Percentiles rank a stretch among this genome's conserved stretches.
Evolutionary conservation across 2,113 vertebrate species (phyloP).

Genomic region (Mola mola): DNA sequence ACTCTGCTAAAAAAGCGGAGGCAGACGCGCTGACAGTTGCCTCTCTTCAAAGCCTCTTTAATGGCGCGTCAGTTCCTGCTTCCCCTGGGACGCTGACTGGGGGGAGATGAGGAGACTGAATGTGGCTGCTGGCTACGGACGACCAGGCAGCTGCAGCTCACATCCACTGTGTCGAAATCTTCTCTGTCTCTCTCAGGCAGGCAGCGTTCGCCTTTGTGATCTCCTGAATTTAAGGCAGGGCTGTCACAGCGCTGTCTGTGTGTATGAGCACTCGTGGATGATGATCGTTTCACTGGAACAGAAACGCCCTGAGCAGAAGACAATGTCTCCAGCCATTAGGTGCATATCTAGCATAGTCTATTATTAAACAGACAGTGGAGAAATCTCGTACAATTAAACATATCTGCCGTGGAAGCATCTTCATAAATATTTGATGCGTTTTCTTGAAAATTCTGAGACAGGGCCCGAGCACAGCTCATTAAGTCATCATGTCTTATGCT

Average conservation of each 20-base stretch:
- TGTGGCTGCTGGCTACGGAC: slow-evolving; percentile 58
- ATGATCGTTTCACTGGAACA: slow-evolving; percentile 56
- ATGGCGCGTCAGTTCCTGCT: slow-evolving; percentile 61
- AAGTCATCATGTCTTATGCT: slow-evolving; percentile 50
- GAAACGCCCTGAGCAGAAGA: slow-evolving; percentile 55
- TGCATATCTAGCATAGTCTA: slow-evolving; percentile 50
- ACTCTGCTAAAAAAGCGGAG: slow-evolving; percentile 43
- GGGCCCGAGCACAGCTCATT: slow-evolving; percentile 47
- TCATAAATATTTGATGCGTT: slow-evolving; percentile 65
- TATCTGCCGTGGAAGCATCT: slow-evolving; percentile 35
- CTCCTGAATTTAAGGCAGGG: slow-evolving; percentile 47
- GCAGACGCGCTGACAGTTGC: slow-evolving; percentile 69
- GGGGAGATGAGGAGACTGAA: slow-evolving; percentile 61
- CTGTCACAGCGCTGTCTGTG: slow-evolving; percentile 54
- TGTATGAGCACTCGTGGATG: slow-evolving; percentile 25
- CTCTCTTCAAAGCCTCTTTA: slow-evolving; percentile 73
- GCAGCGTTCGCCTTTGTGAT: slow-evolving; percentile 55
- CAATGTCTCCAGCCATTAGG: slow-evolving; percentile 52
- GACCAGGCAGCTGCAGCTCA: slow-evolving; percentile 62
- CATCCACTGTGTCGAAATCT: slow-evolving; percentile 42
- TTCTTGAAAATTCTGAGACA: slow-evolving; percentile 35
- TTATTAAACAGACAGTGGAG: slow-evolving; percentile 63
- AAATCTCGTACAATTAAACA: slow-evolving; percentile 60
- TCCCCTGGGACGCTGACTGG: slow-evolving; percentile 65
- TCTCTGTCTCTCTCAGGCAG: slow-evolving; percentile 47